Evolutionary conservation across 2,113 vertebrate species (phyloP), one percentile per base, ranked within the genome.

Genomic region (Silurus meridionalis): DNA sequence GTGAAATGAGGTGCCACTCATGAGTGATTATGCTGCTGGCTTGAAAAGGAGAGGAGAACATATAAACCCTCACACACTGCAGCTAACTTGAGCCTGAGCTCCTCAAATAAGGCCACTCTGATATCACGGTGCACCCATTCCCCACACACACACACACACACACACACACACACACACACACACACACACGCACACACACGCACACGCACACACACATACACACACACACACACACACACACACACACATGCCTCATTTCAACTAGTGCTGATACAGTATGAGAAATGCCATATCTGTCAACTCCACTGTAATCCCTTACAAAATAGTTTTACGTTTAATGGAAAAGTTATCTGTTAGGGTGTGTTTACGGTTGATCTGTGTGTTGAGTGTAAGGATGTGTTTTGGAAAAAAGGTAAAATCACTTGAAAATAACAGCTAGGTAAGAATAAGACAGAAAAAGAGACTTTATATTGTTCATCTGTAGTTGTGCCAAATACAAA

Each of bases 1-100:
- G 94, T 94, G 93, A 95, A 94, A 95, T 95, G 94, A 95, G 95
- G 93, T 95, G 94, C 94, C 95, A 95, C 94, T 95, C 95, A 95
- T 93, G 92, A 94, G 91, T 94, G 93, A 94, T 94, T 94, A 95
- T 92, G 91, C 94, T 90, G 92, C 90, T 91, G 91, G 90, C 93
- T 93, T 91, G 92, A 90, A 90, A 94, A 80, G 92, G 90, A 92
- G 89, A 86, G 89, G 91, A 90, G 90, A 91, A 93, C 93, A 93
- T 92, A 92, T 85, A 92, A 86, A 90, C 90, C 89, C 81, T 86
- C 84, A 86, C 71, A 88, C 21, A n/a, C 84, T 86, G 81, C 37
- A 84, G 81, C 88, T 72, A 85, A 28, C 61, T 66, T 63, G 78
- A 52, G 85, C 28, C 86, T 83, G 84, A 85, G 80, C 80, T 25